Base-by-base conservation (phyloP, 1,140 invertebrate species). In the Proctacanthus coquilletti region DNA sequence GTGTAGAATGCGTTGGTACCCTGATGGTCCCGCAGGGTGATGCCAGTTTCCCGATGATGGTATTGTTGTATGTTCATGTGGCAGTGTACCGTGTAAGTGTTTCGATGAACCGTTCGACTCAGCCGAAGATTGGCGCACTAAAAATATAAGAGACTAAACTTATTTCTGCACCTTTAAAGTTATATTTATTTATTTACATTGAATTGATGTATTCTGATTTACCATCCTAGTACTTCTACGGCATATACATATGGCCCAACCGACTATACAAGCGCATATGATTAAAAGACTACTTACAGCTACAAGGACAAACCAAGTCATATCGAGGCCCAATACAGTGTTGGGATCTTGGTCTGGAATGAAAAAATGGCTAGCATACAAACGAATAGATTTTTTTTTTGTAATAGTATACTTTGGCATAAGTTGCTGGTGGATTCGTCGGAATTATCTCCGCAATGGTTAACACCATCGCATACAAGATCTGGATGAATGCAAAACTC, bases 391-490 rank as follows among this genome's bases (percentile, higher is more conserved):
- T 13, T 8, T 33, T 33, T 11, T 13, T 13, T 8, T 8, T 9
- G 11, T 9, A 5, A 21, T 4, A 17, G 51, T 75, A 77, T 66
- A 89, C 85, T 82, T 54, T 78, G 74, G 65, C 86, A 91, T 35
- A 80, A 66, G 34, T 76, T 74, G 39, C 75, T 77, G 42, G 80
- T 72, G 37, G 77, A 75, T 63, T 93, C 88, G 53, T 94, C 88
- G 13, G 83, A 86, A 25, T 80, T 83, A 61, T 92, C 86, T n/a
- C 78, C 83, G 59, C 88, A 93, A 57, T 94, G 87, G 62, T 87
- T 84, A 42, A 92, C 77, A 20, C 77, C 77, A 62, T 94, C 88
- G 62, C 88, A 93, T 34, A 84, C 70, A 21, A 93, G 71, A 62
- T 88, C 84, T 14, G 74, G 78, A 48, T 82, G 76, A 48, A 94